Percentiles rank a stretch among this genome's conserved stretches.
phyloP scores from a whole-genome alignment of 1,140 invertebrate species.

The Drosophila lowei region DNA sequence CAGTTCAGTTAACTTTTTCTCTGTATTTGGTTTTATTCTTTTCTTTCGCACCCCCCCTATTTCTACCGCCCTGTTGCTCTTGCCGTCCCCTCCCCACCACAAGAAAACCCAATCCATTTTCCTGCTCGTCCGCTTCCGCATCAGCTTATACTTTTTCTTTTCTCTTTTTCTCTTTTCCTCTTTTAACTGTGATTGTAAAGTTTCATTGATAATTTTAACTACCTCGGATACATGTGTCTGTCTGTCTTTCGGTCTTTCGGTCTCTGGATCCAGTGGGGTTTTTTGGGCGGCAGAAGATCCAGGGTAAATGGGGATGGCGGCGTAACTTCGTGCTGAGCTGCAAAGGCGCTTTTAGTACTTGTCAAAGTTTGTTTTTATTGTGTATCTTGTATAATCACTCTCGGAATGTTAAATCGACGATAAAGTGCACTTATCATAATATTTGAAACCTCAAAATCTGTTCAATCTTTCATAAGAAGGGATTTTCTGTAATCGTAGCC shows the following conservation, averaged over 20 bases:
- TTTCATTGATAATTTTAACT: conserved; percentile 81
- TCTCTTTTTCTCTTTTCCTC: not conserved
- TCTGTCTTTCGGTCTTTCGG: conserved; percentile 1
- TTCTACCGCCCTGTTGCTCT: not conserved
- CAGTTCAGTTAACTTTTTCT: conserved; percentile 41
- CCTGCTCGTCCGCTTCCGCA: not conserved
- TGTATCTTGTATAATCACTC: conserved; percentile 11
- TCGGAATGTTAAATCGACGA: not conserved
- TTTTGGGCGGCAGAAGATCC: not conserved
- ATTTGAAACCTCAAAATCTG: too few relatives aligned
- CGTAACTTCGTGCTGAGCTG: conserved; percentile 40
- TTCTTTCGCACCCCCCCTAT: not conserved
- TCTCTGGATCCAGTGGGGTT: not conserved
- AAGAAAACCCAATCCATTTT: conserved; percentile 9
- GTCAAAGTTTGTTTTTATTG: conserved; percentile 48
- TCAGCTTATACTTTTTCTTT: not conserved
- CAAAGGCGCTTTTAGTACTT: conserved; percentile 69
- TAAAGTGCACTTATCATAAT: not conserved
- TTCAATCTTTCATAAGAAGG: too few relatives aligned
- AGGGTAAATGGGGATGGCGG: not conserved
- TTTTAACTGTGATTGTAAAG: conserved; percentile 68
- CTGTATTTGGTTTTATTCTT: conserved; percentile 31
- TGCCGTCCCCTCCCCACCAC: not conserved
- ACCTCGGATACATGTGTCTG: conserved; percentile 52
- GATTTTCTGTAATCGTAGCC: too few relatives aligned